Evolutionary conservation across 1,140 invertebrate species (phyloP), one percentile per base, ranked within the genome.

Genomic region (Cotesia vestalis): DNA sequence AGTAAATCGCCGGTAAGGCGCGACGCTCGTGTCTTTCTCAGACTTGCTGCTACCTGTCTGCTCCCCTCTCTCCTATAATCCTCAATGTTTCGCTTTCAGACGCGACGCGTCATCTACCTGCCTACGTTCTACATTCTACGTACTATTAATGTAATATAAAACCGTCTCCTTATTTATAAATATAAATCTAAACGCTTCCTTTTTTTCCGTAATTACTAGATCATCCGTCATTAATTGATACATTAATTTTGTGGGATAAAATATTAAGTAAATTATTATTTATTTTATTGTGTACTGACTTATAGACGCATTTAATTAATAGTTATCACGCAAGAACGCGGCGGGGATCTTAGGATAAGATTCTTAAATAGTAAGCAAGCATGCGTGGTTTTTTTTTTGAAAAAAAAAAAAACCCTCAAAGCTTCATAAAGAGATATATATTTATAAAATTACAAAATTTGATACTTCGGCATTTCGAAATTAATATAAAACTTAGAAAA

Each of bases 111-210:
- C 60, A 36, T 62, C 4, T 38, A 61, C 71, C 73, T 61, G 72
- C 68, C 73, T 71, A 75, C 73, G 75, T 76, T 75, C 71, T 70
- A 77, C 76, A 61, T 73, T 62, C 36, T 38, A 61, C 69, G 73
- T 68, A 61, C 76, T 80, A 14, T 12, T 14, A 11, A 36, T 36
- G 14, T 38, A 14, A 20, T 35, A 57, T 35, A 57, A 68, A 57
- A 36, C 66, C 66, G 38, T 57, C 66, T 67, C 46, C 34, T 53
- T 51, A 4, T 4, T 20, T 46, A 27, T 27, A 27, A 27, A 27
- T 27, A 27, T 27, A 27, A 27, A 27, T 27, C 27, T 27, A 27
- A 27, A 27, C 1, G 4, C 40, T 46, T 11, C 6, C 40, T 9
- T 9, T 46, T 46, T 11, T 46, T 46, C 2, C 6, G 11, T 9